Conservation (phyloP, 2,888 invertebrate genomes). For the Perizoma flavofasciatum region DNA sequence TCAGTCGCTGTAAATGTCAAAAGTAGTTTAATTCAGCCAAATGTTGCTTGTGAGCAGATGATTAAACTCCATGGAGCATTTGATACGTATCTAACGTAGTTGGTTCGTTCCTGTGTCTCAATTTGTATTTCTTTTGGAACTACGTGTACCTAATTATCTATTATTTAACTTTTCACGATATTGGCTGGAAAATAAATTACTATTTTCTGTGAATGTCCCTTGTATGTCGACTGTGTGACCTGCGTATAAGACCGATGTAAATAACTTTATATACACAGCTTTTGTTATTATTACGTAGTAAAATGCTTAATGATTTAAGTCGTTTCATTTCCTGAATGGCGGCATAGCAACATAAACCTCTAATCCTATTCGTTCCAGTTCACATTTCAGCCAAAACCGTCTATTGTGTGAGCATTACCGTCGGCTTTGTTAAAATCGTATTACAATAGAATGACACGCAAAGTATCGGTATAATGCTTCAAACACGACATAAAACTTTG, state of each 20-base stretch:
- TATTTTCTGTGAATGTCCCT: not conserved
- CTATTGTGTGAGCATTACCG: constrained; percentile 71
- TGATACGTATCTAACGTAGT: not conserved
- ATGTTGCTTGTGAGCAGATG: constrained; percentile 10
- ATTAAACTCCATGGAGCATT: not conserved
- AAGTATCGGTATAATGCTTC: constrained; percentile 69
- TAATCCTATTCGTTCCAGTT: constrained; percentile 69
- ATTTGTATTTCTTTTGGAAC: too few species aligned
- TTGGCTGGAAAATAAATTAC: too few species aligned
- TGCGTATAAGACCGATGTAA: not conserved
- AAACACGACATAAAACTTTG: constrained; percentile 54
- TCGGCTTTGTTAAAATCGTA: constrained; percentile 73
- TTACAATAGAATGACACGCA: constrained; percentile 75
- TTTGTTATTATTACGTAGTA: too few species aligned
- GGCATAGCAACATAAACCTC: constrained; percentile 31
- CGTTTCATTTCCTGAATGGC: constrained; percentile 6
- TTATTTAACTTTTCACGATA: too few species aligned
- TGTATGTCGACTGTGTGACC: not conserved
- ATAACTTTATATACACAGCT: not conserved
- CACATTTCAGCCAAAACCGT: constrained; percentile 61
- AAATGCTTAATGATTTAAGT: not conserved
- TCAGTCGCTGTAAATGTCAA: constrained; percentile 25
- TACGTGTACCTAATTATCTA: too few species aligned
- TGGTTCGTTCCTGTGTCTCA: too few species aligned
- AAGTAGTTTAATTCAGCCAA: constrained; percentile 21